A percentile compares a stretch with the other conserved stretches of the same genome.
Conservation (phyloP, 2,888 invertebrate genomes). For the Cheiracanthium punctorium region DNA sequence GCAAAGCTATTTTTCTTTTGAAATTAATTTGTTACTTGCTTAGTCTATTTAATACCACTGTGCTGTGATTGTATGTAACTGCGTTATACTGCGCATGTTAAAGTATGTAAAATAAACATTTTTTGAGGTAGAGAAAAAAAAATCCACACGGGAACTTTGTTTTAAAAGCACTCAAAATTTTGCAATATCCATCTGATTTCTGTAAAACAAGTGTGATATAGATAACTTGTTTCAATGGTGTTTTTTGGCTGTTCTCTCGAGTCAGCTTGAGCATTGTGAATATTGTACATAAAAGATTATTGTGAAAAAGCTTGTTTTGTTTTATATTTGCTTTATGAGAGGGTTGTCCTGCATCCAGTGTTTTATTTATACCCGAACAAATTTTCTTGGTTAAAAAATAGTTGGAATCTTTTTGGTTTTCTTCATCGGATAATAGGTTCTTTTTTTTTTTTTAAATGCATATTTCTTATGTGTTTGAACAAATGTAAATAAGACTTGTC, state of each 20-base stretch:
- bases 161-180: too few species aligned
- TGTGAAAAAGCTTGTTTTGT: background rate
- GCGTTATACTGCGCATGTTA: too few species aligned
- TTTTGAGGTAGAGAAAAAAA: too few species aligned
- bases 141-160: too few species aligned
- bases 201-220: background rate
- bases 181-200: background rate
- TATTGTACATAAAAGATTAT: background rate
- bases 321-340: constrained; percentile 8
- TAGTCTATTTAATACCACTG: too few species aligned
- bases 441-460: too few species aligned
- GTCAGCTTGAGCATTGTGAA: background rate
- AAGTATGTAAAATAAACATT: too few species aligned
- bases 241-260: background rate
- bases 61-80: too few species aligned
- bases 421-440: too few species aligned
- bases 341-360: background rate
- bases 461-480: background rate
- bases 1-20: too few species aligned
- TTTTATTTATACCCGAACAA: constrained; percentile 5
- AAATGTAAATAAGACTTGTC: constrained; percentile 18
- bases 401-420: too few species aligned
- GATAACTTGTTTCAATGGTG: background rate
- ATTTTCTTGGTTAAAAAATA: background rate
- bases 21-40: too few species aligned